Conservation (phyloP, 1,140 invertebrate species). For the Dryas iulia region DNA sequence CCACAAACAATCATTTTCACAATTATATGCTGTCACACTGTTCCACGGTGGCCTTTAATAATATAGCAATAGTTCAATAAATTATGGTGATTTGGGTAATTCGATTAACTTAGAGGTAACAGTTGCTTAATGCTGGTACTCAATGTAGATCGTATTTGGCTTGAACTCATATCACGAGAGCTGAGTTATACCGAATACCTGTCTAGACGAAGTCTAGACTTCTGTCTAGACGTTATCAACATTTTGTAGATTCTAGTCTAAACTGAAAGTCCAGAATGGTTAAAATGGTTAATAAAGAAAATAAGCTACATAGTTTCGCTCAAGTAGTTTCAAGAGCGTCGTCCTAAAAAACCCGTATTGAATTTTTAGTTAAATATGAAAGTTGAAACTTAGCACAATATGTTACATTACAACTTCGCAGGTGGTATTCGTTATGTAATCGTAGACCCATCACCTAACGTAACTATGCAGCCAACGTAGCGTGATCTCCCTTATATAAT, state of each 20-base stretch:
- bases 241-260: conserved; percentile 61
- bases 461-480: conserved; percentile 28
- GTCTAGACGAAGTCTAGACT: conserved; percentile 77
- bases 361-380: conserved; percentile 22
- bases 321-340: conserved; percentile 9
- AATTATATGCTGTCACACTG: no score
- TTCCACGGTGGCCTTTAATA: no score
- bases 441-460: conserved; percentile 21
- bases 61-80: no score
- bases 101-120: background rate
- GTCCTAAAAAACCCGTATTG: background rate
- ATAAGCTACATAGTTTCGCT: conserved; percentile 15
- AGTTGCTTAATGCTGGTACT: background rate
- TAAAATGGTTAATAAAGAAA: conserved; percentile 33
- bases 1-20: no score
- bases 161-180: conserved; percentile 58
- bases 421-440: conserved; percentile 35
- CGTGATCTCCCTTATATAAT: conserved; percentile 33
- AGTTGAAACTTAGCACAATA: conserved; percentile 28
- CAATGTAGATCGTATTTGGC: conserved; percentile 45
- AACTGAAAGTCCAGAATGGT: conserved; percentile 38
- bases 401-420: conserved; percentile 29
- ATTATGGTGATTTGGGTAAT: background rate
- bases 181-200: conserved; percentile 69
- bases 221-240: conserved; percentile 71